Evolutionary conservation across 64 coral and sea anemone genomes (phyloP).

Genomic region (Astreopora myriophthalma): DNA sequence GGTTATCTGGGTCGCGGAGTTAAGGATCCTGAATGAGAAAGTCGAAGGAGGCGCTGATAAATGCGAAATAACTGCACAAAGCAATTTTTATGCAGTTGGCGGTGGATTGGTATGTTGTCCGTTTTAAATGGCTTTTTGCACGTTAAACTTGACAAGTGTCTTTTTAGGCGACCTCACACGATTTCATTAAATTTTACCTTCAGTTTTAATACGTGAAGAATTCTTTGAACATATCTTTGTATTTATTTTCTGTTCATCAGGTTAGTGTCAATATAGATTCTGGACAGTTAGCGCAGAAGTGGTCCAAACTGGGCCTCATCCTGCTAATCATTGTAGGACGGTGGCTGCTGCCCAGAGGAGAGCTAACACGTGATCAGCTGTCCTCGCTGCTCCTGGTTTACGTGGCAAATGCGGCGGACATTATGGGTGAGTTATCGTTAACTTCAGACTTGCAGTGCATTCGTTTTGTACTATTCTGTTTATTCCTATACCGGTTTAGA

Average conservation of each 20-base stretch:
- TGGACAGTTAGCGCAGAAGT: constrained; percentile 80
- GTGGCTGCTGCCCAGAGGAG: constrained; percentile 94
- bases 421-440: constrained; percentile 75
- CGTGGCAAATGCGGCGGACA: constrained; percentile 96
- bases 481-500: too few species aligned
- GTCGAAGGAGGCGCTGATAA: neutral
- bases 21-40: constrained; percentile 75
- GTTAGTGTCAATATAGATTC: constrained; percentile 56
- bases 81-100: neutral
- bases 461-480: too few species aligned
- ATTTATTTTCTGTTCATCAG: neutral
- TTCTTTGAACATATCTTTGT: neutral
- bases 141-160: too few species aligned
- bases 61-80: neutral
- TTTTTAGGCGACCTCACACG: too few species aligned
- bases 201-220: neutral
- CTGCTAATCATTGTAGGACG: constrained; percentile 89
- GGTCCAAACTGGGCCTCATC: constrained; percentile 92
- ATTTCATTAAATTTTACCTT: too few species aligned
- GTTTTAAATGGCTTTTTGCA: neutral
- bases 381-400: constrained; percentile 92
- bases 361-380: constrained; percentile 95
- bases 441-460: too few species aligned
- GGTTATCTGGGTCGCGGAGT: constrained; percentile 88
- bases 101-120: constrained; percentile 61